Evolutionary conservation across 2,113 vertebrate genomes (phyloP).

Genomic region (Protobothrops mucrosquamatus): DNA sequence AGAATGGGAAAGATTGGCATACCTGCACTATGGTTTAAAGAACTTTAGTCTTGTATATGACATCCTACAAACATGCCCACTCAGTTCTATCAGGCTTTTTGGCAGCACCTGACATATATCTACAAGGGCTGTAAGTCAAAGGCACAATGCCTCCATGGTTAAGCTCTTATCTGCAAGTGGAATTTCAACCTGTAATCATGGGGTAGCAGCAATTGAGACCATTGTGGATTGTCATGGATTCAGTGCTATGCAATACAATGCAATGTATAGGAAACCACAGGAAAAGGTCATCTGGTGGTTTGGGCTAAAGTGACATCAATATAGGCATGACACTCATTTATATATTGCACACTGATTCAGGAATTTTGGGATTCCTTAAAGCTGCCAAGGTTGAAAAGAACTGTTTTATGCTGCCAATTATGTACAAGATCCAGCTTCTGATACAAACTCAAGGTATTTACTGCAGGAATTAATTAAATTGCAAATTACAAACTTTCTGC

Average conservation of each 20-base stretch:
- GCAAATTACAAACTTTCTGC: not conserved
- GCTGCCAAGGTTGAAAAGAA: not conserved
- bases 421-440: not conserved
- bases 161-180: not conserved
- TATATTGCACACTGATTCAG: not conserved
- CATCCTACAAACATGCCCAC: not conserved
- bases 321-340: not conserved
- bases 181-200: not conserved
- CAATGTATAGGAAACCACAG: not conserved
- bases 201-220: not conserved
- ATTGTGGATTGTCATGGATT: not conserved
- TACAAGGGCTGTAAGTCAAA: not conserved
- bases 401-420: not conserved
- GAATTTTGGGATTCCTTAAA: not conserved
- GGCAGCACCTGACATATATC: not conserved
- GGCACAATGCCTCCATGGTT: not conserved
- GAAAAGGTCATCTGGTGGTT: not conserved
- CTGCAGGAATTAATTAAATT: not conserved
- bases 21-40: not conserved
- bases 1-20: not conserved
- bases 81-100: not conserved
- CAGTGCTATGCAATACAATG: not conserved
- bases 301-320: not conserved
- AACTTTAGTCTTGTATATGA: not conserved
- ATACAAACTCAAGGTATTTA: not conserved